phyloP scores from a whole-genome alignment of 1,140 invertebrate species.

The Heliconius himera region DNA sequence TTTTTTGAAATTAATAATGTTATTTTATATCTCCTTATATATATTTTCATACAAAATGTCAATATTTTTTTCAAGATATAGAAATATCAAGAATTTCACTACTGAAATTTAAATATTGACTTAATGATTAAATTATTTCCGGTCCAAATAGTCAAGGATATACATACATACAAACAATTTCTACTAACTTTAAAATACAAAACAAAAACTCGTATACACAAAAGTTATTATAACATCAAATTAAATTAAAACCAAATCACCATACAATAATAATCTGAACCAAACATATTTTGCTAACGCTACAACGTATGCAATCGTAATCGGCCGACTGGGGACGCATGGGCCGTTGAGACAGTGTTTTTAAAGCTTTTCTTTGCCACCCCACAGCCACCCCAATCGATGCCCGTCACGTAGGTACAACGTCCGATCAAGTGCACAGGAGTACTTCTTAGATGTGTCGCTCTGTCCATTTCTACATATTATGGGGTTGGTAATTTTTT shows the following conservation, averaged over 20 bases:
- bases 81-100: too few relatives aligned
- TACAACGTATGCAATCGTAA: constrained; percentile 67
- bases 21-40: too few relatives aligned
- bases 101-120: too few relatives aligned
- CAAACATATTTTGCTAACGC: constrained; percentile 44
- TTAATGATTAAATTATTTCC: too few relatives aligned
- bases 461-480: constrained; percentile 23
- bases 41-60: too few relatives aligned
- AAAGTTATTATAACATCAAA: too few relatives aligned
- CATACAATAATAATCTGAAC: neutral
- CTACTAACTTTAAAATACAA: too few relatives aligned
- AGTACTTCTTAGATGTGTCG: constrained; percentile 69
- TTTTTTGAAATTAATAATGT: too few relatives aligned
- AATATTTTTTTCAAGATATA: too few relatives aligned
- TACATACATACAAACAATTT: too few relatives aligned
- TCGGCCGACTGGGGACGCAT: constrained; percentile 75
- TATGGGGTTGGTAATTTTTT: constrained; percentile 22
- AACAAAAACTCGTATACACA: too few relatives aligned
- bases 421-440: constrained; percentile 69
- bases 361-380: constrained; percentile 68
- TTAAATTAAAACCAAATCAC: neutral
- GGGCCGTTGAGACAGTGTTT: constrained; percentile 75
- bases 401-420: constrained; percentile 66
- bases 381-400: constrained; percentile 56
- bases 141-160: too few relatives aligned